A percentile compares a stretch with the other conserved stretches of the same genome.
These are phyloP conservation scores for Chaenogobius annularis DNA, from an alignment of 2,113 vertebrate species.

Conservation along the genomic window DNA sequence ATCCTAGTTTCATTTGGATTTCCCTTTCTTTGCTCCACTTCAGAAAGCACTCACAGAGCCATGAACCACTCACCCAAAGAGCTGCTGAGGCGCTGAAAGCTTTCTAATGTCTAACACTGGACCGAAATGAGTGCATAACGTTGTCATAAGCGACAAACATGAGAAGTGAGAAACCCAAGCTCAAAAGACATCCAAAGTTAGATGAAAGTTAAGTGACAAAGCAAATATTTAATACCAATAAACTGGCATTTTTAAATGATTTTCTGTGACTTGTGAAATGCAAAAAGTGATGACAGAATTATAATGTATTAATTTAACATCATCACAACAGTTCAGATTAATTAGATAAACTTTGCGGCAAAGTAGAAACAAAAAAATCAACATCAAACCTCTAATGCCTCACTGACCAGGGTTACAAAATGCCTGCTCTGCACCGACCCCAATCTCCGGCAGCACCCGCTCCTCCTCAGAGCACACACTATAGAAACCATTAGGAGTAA, in stretches of 20 bases:
- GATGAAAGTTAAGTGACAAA: not conserved
- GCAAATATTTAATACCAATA: not conserved
- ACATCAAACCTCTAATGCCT: conserved; percentile 1
- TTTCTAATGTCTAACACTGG: conserved; percentile 14
- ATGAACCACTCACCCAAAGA: conserved; percentile 4
- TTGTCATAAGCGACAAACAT: conserved; percentile 4
- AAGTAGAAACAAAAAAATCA: not conserved
- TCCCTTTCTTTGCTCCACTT: not conserved
- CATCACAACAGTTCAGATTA: not conserved
- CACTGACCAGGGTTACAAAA: conserved; percentile 21
- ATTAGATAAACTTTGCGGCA: not conserved
- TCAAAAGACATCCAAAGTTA: not conserved
- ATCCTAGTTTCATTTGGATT: conserved; percentile 2
- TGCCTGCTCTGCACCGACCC: conserved; percentile 16
- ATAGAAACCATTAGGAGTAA: conserved; percentile 66
- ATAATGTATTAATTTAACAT: not conserved
- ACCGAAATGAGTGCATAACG: conserved; percentile 21
- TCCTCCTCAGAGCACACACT: conserved; percentile 36
- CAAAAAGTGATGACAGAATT: not conserved
- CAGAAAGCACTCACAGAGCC: not conserved
- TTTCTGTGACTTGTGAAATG: not conserved
- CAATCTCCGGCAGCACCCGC: conserved; percentile 27
- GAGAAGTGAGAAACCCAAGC: not conserved
- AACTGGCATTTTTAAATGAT: not conserved
- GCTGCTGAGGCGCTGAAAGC: conserved; percentile 4